Percentiles rank a stretch among this genome's conserved stretches.
Conservation (phyloP, 2,888 invertebrate genomes). For the Stegophylla sp. region DNA sequence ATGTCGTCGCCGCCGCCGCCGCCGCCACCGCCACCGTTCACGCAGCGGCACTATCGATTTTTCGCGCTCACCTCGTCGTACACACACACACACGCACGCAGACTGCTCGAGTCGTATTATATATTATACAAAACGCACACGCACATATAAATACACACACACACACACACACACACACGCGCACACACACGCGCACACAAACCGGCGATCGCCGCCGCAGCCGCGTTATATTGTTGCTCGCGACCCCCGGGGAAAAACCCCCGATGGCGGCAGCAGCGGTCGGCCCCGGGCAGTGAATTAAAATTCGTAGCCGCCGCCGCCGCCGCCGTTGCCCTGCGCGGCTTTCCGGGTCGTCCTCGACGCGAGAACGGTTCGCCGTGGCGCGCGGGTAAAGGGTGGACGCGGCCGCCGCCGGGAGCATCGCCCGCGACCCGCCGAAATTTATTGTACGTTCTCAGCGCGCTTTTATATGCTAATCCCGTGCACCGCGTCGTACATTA, state of each 20-base stretch:
- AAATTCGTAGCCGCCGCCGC: slow-evolving; percentile 31
- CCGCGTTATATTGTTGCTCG: neutral
- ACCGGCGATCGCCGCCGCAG: neutral
- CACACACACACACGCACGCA: neutral
- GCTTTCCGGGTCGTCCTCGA: slow-evolving; percentile 27
- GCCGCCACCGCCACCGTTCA: neutral
- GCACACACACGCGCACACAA: no score
- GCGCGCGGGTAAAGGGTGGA: neutral
- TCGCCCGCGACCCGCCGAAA: neutral
- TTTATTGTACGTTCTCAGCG: neutral
- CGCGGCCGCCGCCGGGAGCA: neutral
- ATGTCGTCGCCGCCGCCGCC: neutral
- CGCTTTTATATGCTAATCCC: neutral
- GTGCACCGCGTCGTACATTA: no score
- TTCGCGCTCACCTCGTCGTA: neutral
- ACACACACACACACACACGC: neutral
- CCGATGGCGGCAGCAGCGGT: neutral
- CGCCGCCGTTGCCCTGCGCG: neutral
- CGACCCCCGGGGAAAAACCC: slow-evolving; percentile 41
- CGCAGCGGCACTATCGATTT: slow-evolving; percentile 21
- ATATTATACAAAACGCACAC: neutral
- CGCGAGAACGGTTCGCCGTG: neutral
- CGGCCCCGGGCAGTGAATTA: slow-evolving; percentile 28
- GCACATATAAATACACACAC: neutral
- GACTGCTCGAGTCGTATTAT: no score